Evolutionary conservation across 2,113 vertebrate genomes (phyloP).

Genomic region (Myrmophylax atrothorax): DNA sequence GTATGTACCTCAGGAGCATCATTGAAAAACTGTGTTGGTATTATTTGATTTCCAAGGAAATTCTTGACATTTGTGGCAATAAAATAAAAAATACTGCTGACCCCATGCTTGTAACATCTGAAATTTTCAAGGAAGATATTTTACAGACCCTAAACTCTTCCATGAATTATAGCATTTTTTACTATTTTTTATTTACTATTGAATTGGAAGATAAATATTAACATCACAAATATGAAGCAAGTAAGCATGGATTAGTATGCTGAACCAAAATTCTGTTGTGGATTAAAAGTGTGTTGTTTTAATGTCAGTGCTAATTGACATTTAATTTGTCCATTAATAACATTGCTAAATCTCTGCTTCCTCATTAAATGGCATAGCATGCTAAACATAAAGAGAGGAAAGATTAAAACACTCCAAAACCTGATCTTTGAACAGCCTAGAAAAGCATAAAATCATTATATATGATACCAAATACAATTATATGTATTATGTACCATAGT

Average conservation of each 20-base stretch:
- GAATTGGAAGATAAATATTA: constrained; percentile 16
- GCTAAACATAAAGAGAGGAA: background rate
- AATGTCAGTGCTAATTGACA: constrained; percentile 42
- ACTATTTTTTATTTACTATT: background rate
- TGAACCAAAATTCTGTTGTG: background rate
- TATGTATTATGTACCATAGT: background rate
- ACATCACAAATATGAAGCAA: constrained; percentile 25
- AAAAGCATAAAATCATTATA: background rate
- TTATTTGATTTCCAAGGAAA: background rate
- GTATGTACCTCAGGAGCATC: rapidly evolving
- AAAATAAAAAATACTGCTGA: background rate
- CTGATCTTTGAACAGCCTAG: background rate
- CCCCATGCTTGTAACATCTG: background rate
- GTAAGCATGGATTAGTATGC: background rate
- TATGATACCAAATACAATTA: background rate
- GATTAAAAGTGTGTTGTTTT: constrained; percentile 13
- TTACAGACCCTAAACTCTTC: background rate
- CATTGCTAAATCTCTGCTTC: background rate
- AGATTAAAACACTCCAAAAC: rapidly evolving
- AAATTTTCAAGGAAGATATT: background rate
- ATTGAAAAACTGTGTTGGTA: background rate
- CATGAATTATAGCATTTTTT: background rate
- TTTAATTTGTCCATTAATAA: constrained; percentile 55
- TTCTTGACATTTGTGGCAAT: background rate
- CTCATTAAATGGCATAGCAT: background rate